Percentiles rank a stretch among this genome's conserved stretches.
Evolutionary conservation across 2,113 vertebrate species (phyloP).

Genomic region (Heterotis niloticus): DNA sequence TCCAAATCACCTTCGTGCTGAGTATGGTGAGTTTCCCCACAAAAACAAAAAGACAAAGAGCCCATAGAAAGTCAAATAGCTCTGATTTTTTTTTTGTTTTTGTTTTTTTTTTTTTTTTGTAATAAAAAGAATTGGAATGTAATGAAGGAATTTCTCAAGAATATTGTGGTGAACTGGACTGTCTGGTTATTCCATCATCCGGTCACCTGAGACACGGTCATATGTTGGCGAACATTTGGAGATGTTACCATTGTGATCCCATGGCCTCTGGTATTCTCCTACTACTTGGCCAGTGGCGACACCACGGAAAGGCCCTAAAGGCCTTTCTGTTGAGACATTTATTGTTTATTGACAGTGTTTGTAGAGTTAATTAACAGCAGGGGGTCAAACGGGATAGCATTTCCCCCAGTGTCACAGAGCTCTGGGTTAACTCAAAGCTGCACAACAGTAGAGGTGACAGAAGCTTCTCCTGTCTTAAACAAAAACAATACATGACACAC

Average conservation of each 20-base stretch:
- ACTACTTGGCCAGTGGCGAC: too few relatives aligned
- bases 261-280: too few relatives aligned
- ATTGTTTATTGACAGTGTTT: neutral
- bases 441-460: neutral
- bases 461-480: neutral
- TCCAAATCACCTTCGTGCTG: conserved; percentile 76
- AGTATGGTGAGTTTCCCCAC: conserved; percentile 81
- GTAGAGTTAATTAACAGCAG: neutral
- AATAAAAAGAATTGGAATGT: too few relatives aligned
- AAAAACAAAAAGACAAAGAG: conserved; percentile 61
- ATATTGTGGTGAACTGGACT: too few relatives aligned
- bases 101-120: too few relatives aligned
- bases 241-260: too few relatives aligned
- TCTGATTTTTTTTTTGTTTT: too few relatives aligned
- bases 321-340: conserved; percentile 31
- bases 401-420: neutral
- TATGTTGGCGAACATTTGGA: too few relatives aligned
- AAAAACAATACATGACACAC: neutral
- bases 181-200: too few relatives aligned
- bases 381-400: neutral
- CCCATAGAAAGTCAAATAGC: conserved; percentile 46
- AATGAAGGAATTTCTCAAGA: too few relatives aligned
- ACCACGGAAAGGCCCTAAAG: conserved; percentile 41
- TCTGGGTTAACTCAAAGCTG: neutral
- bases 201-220: too few relatives aligned